These are phyloP conservation scores for Empidonax alnorum DNA, from an alignment of 2,113 vertebrate species.

Conservation along the genomic window DNA sequence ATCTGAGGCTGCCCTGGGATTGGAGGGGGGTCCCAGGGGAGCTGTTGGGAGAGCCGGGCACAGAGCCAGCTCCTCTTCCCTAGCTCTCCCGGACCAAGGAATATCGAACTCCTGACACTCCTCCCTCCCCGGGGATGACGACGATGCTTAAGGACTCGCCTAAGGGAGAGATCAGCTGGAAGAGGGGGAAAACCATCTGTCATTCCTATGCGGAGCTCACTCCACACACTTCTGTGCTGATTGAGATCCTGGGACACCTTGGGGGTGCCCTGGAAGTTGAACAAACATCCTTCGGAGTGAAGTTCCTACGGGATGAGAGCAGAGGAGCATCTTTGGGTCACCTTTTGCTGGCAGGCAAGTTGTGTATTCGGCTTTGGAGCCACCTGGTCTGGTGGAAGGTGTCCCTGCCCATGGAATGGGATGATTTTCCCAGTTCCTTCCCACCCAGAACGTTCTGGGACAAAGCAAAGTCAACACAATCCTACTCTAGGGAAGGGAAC, in stretches of 20 bases:
- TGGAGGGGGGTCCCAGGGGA: not conserved
- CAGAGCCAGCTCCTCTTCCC: not conserved
- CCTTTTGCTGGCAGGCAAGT: not conserved
- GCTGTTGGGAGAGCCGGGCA: not conserved
- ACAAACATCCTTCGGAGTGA: not conserved
- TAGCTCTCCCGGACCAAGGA: not conserved
- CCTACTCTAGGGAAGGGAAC: not conserved
- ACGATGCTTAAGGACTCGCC: not conserved
- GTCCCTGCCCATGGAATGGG: not conserved
- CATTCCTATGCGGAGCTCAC: not conserved
- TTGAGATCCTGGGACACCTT: not conserved
- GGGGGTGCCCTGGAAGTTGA: not conserved
- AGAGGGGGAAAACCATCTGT: not conserved
- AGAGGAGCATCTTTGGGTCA: not conserved
- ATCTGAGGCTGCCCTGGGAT: not conserved
- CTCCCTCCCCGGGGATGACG: not conserved
- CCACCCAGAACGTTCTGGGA: not conserved
- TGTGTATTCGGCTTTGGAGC: not conserved
- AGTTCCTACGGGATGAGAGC: not conserved
- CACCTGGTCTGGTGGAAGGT: not conserved
- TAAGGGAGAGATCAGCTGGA: not conserved
- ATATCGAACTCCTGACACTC: not conserved
- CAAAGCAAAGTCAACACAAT: not conserved
- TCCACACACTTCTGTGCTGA: not conserved
- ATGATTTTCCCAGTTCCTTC: not conserved